Percentiles rank a stretch among this genome's conserved stretches.
phyloP scores from a whole-genome alignment of 2,797 vertebrate species.

The Parambassis ranga region DNA sequence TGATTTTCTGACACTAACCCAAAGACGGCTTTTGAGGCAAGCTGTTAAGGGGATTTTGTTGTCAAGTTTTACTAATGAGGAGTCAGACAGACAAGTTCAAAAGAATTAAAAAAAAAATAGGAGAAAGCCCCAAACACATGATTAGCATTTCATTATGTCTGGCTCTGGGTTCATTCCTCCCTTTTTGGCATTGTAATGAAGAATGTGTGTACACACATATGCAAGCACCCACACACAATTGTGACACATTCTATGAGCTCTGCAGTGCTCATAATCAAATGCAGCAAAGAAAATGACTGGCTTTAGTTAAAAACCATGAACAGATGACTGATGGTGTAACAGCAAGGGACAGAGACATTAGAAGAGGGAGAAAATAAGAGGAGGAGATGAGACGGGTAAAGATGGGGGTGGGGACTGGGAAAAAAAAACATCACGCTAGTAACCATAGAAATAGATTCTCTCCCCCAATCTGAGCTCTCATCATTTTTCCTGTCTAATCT shows the following conservation, averaged over 20 bases:
- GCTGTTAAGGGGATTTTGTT: constrained; percentile 40
- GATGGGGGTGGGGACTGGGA: constrained; percentile 67
- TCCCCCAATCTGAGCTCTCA: constrained; percentile 64
- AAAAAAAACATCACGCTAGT: constrained; percentile 53
- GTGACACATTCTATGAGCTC: constrained; percentile 40
- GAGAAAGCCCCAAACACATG: constrained; percentile 38
- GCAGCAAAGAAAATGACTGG: constrained; percentile 45
- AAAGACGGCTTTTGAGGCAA: constrained; percentile 14
- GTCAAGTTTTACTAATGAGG: constrained; percentile 48
- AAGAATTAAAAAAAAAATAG: constrained; percentile 8
- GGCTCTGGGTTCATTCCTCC: constrained; percentile 31
- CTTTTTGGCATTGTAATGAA: constrained; percentile 40
- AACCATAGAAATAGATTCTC: constrained; percentile 77
- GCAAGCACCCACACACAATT: constrained; percentile 40
- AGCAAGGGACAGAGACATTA: constrained; percentile 63
- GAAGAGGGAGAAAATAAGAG: constrained; percentile 60
- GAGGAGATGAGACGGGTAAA: constrained; percentile 68
- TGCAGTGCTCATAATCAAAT: constrained; percentile 55
- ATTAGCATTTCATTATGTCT: constrained; percentile 59
- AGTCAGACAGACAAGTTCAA: constrained; percentile 42
- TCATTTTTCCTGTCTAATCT: constrained; percentile 68
- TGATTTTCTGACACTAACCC: constrained; percentile 30
- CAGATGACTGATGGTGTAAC: constrained; percentile 67
- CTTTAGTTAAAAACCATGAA: constrained; percentile 54
- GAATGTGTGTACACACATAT: constrained; percentile 40